Evolutionary conservation across 2,888 invertebrate genomes (phyloP).

Genomic region (Strigamia maritima): DNA sequence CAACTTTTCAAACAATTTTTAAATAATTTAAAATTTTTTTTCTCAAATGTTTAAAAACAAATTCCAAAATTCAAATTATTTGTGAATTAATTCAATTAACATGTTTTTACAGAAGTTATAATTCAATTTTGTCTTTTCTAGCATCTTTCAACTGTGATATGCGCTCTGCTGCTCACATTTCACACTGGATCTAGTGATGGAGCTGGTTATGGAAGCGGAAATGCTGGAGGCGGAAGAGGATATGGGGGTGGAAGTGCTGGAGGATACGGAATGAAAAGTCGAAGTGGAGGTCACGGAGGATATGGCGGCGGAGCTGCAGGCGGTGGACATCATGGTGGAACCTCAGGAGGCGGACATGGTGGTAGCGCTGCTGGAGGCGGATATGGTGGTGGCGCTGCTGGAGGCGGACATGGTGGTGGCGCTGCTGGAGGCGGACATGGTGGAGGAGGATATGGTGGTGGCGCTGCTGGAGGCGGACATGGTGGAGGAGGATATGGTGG

Average conservation of each 20-base stretch:
- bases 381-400: not conserved
- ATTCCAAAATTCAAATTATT: too few relatives aligned
- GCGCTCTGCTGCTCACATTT: not conserved
- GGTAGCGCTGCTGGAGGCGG: slow-evolving; percentile 12
- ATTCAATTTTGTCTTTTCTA: not conserved
- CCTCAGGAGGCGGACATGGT: too few relatives aligned
- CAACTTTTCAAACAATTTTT: too few relatives aligned
- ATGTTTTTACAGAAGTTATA: not conserved
- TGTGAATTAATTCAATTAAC: not conserved
- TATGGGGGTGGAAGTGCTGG: not conserved
- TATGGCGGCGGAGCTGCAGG: slow-evolving; percentile 26
- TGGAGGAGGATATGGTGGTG: not conserved
- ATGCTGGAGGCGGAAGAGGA: not conserved
- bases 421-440: not conserved
- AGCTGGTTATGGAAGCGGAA: slow-evolving; percentile 11
- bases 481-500: not conserved
- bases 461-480: not conserved
- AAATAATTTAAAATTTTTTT: too few relatives aligned
- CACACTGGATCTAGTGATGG: not conserved
- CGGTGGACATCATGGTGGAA: slow-evolving; percentile 6
- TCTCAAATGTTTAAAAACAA: too few relatives aligned
- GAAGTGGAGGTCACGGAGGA: slow-evolving; percentile 11
- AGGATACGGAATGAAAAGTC: not conserved
- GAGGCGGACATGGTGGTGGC: not conserved
- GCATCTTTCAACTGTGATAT: slow-evolving; percentile 1